phyloP scores from a whole-genome alignment of 2,113 vertebrate species.

The Oreochromis spilurus region DNA sequence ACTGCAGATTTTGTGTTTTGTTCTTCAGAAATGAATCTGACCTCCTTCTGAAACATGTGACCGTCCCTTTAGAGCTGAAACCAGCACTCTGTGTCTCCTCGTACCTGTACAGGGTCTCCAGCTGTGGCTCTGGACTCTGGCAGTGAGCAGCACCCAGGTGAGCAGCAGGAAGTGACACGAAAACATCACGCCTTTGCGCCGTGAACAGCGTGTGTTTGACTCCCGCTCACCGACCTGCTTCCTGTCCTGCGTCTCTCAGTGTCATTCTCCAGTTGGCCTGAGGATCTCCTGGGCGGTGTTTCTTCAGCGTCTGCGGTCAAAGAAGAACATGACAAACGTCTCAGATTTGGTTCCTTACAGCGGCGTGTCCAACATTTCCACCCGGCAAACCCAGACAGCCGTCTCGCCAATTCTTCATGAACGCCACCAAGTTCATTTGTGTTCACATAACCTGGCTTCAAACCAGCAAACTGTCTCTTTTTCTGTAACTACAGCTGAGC shows the following conservation, averaged over 20 bases:
- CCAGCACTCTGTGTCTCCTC: background rate
- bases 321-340: background rate
- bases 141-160: conserved; percentile 8
- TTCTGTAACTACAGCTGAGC: background rate
- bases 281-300: background rate
- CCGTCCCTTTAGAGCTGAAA: background rate
- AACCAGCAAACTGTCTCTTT: background rate
- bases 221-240: background rate
- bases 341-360: background rate
- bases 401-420: background rate
- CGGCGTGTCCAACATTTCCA: background rate
- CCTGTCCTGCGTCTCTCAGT: background rate
- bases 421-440: background rate
- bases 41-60: background rate
- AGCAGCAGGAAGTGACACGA: conserved; percentile 6
- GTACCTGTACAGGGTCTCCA: conserved; percentile 62
- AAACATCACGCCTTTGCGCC: conserved; percentile 21
- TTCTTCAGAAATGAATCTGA: background rate
- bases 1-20: background rate
- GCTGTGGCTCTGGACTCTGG: background rate
- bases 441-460: background rate
- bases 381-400: background rate
- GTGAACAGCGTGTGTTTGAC: background rate
- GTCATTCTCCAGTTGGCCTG: background rate
- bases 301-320: background rate